A percentile compares a stretch with the other conserved stretches of the same genome.
phyloP scores from a whole-genome alignment of 2,797 vertebrate genomes.

The Eupleurogrammus muticus region DNA sequence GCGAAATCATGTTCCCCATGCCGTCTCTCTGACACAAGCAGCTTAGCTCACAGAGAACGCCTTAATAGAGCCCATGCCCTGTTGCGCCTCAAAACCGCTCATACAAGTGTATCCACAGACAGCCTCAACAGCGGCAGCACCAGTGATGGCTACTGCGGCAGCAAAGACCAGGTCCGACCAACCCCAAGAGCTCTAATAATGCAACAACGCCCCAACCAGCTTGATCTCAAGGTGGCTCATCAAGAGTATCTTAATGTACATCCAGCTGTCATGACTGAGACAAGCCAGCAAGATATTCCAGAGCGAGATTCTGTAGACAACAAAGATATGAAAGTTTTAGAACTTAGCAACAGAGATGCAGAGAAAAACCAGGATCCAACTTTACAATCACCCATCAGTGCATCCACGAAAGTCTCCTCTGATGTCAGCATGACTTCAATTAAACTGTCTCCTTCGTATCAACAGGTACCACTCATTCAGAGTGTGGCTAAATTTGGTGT shows the following conservation, averaged over 20 bases:
- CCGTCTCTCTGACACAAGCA: conserved; percentile 85
- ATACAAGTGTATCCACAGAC: conserved; percentile 93
- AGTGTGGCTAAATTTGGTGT: conserved; percentile 81
- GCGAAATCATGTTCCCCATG: conserved; percentile 95
- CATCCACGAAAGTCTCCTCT: conserved; percentile 80
- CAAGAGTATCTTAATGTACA: conserved; percentile 72
- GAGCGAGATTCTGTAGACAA: conserved; percentile 84
- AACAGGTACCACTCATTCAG: conserved; percentile 90
- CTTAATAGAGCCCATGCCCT: conserved; percentile 88
- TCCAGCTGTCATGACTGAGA: conserved; percentile 40
- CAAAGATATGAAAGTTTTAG: conserved; percentile 70
- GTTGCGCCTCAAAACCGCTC: conserved; percentile 89
- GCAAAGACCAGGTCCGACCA: conserved; percentile 89
- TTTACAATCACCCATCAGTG: conserved; percentile 74
- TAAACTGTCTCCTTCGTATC: conserved; percentile 96
- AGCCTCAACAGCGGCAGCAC: conserved; percentile 96
- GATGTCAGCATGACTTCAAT: conserved; percentile 90
- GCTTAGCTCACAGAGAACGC: conserved; percentile 85
- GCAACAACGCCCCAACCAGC: conserved; percentile 90
- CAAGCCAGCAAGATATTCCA: conserved; percentile 74
- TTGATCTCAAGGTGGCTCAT: conserved; percentile 90
- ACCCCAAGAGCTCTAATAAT: conserved; percentile 79
- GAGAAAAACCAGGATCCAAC: conserved; percentile 83
- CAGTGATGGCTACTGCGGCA: conserved; percentile 91
- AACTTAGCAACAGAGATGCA: conserved; percentile 68